Evolutionary conservation across 2,797 vertebrate genomes (phyloP).

Genomic region (Acanthiza pusilla): DNA sequence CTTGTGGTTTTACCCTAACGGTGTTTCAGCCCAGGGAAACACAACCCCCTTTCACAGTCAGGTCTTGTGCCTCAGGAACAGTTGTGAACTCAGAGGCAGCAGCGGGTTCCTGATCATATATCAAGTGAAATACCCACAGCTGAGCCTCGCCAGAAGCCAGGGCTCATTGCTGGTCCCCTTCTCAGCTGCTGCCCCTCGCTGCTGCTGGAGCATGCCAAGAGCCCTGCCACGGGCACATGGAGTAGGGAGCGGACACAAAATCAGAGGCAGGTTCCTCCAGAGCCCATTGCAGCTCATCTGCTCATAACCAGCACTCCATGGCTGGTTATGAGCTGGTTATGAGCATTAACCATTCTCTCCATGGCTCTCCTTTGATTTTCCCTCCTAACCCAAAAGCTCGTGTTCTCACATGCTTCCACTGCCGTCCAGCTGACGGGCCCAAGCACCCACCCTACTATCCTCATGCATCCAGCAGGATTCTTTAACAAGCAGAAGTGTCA

Average conservation of each 20-base stretch:
- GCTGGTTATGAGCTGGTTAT: no score
- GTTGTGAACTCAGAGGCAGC: neutral
- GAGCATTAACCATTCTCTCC: no score
- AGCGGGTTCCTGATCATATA: rapidly evolving
- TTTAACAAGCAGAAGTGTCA: neutral
- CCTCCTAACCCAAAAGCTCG: neutral
- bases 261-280: neutral
- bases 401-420: neutral
- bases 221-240: neutral
- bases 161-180: neutral
- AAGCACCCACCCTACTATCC: neutral
- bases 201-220: neutral
- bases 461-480: neutral
- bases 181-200: rapidly evolving
- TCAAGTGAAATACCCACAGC: neutral
- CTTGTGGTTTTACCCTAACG: neutral
- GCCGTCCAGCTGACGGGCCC: neutral
- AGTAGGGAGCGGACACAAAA: neutral
- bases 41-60: neutral
- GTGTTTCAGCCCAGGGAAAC: neutral
- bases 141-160: neutral
- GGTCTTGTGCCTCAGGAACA: neutral
- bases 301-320: neutral
- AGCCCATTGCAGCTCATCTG: rapidly evolving
- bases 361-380: neutral